Evolutionary conservation across 2,888 invertebrate genomes (phyloP), one percentile per base, ranked within the genome.

Genomic region (Notodonta dromedarius): DNA sequence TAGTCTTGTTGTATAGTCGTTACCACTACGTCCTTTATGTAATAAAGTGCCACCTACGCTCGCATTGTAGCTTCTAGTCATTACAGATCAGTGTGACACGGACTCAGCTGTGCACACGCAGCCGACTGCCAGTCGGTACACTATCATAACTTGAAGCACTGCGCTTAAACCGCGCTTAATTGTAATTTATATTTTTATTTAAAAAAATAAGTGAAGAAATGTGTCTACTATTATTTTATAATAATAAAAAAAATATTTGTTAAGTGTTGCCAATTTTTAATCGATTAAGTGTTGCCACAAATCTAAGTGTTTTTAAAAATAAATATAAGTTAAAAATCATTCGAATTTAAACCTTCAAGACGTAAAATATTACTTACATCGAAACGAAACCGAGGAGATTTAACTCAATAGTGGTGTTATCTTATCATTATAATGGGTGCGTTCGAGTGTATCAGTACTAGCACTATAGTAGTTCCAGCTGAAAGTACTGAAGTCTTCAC

Each of bases 401-500:
- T 35, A 35, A 35, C 35, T 35, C 35, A 35, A 35, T 35, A 6
- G 35, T 35, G 35, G 5, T 7, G 12, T 42, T 42, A 42, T 42
- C 9, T 42, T 9, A 11, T 46, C n/a, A 6, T 13, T 46, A 6
- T n/a, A 32, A 52, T 52, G 52, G 52, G 13, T 32, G 52, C 32
- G 52, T 12, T 52, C 1, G 88, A 90, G 70, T 92, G 90, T 85
- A 88, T 89, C 3, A 78, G 78, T 55, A 74, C 70, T 4, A 81
- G 74, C 13, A 88, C 83, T 73, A 85, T 89, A 58, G 76, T 83
- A 9, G 2, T 24, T 24, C 71, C 87, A 0, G 87, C 91, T 0
- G 88, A 87, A 2, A 93, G 92, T 63, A 89, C 87, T 0, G 91
- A 91, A 65, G 90, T 91, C 54, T 89, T 93, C 63, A 80, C 87